Evolutionary conservation across 2,113 vertebrate genomes (phyloP).

Genomic region (Lates calcarifer): DNA sequence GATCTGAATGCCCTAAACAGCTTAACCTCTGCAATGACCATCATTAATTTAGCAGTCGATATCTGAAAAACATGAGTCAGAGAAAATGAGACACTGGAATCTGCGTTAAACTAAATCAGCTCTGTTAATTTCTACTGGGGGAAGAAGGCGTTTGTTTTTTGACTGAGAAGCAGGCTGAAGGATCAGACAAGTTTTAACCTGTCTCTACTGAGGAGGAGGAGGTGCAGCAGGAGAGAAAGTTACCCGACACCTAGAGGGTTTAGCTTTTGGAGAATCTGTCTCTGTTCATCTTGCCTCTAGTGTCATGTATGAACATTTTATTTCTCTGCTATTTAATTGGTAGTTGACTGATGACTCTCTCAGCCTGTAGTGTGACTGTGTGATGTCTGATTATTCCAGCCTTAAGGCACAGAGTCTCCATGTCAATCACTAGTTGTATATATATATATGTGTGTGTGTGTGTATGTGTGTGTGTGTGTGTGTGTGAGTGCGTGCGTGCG

Average conservation of each 20-base stretch:
- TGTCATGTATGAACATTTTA: not conserved
- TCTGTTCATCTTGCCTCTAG: not conserved
- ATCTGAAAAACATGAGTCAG: too few species aligned
- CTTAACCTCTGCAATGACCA: too few species aligned
- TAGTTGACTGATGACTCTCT: not conserved
- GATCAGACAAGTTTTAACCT: constrained; percentile 43
- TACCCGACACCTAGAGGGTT: constrained; percentile 34
- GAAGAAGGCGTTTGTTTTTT: constrained; percentile 42
- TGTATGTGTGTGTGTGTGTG: too few species aligned
- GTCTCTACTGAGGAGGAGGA: constrained; percentile 12
- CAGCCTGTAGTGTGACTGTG: not conserved
- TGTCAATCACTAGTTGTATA: not conserved
- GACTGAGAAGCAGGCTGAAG: constrained; percentile 23
- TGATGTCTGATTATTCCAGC: not conserved
- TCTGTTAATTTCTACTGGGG: not conserved
- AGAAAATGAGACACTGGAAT: not conserved
- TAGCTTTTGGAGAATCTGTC: not conserved
- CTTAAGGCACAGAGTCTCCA: not conserved
- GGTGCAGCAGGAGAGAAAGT: constrained; percentile 52
- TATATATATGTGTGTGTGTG: too few species aligned
- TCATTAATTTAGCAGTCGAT: too few species aligned
- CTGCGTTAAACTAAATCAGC: not conserved
- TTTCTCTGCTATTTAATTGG: not conserved
- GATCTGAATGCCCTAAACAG: too few species aligned
- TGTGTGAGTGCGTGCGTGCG: too few species aligned